Evolutionary conservation across 1,140 invertebrate genomes (phyloP).

Genomic region (Trichonephila inaurata): DNA sequence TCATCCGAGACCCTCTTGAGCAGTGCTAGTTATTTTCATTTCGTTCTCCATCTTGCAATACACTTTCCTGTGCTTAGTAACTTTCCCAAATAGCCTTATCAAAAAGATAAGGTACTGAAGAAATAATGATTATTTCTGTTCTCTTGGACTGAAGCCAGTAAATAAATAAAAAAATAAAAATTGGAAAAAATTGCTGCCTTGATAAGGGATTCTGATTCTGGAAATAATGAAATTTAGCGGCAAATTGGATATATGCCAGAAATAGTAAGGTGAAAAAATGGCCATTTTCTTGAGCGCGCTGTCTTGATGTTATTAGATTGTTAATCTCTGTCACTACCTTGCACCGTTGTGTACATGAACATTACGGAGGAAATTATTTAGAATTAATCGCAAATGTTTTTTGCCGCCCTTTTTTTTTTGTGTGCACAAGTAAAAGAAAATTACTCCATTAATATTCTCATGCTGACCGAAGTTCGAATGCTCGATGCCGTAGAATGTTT

Average conservation of each 20-base stretch:
- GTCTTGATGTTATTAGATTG: neutral
- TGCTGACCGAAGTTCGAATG: no score
- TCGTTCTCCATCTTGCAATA: neutral
- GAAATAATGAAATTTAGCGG: slow-evolving; percentile 26
- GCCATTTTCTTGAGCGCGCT: neutral
- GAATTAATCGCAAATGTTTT: neutral
- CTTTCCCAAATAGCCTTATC: slow-evolving; percentile 17
- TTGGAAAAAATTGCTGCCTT: neutral
- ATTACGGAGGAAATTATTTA: neutral
- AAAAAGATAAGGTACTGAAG: slow-evolving; percentile 21
- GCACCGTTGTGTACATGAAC: neutral
- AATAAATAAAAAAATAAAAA: slow-evolving; percentile 6
- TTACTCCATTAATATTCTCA: no score
- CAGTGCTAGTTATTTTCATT: neutral
- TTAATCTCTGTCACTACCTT: neutral
- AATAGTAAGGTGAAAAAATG: slow-evolving; percentile 6
- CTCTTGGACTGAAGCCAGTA: slow-evolving; percentile 39
- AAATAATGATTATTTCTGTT: slow-evolving; percentile 50
- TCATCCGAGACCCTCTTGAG: no score
- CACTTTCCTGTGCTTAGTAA: neutral
- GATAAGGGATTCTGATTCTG: slow-evolving; percentile 49
- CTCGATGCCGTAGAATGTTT: no score
- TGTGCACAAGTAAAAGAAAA: no score
- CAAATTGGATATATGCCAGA: slow-evolving; percentile 27
- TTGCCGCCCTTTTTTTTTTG: neutral